Percentiles rank a stretch among this genome's conserved stretches.
Evolutionary conservation across 1,140 invertebrate species (phyloP).

Genomic region (Camponotus vicinus): DNA sequence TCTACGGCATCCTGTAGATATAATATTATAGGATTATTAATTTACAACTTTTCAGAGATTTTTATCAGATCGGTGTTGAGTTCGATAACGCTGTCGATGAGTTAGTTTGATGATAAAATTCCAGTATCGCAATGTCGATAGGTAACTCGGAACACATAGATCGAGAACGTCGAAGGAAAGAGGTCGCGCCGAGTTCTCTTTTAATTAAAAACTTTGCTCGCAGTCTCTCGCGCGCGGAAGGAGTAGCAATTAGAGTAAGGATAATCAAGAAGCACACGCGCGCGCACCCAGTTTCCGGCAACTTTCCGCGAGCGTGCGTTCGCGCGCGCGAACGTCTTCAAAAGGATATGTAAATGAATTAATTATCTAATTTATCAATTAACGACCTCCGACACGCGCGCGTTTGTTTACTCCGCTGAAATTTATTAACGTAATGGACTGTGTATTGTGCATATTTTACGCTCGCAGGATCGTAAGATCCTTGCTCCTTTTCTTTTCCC

Average conservation of each 20-base stretch:
- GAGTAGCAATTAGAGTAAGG: constrained; percentile 71
- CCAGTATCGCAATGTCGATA: background rate
- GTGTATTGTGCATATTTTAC: constrained; percentile 47
- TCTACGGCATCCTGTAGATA: background rate
- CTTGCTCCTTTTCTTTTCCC: background rate
- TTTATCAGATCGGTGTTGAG: background rate
- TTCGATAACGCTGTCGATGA: background rate
- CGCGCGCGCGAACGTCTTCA: constrained; percentile 41
- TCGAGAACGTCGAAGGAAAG: constrained; percentile 31
- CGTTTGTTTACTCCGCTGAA: constrained; percentile 19
- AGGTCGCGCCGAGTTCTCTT: constrained; percentile 35
- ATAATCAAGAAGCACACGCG: constrained; percentile 73
- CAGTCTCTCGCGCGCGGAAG: constrained; percentile 24
- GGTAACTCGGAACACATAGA: constrained; percentile 15
- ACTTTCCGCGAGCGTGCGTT: constrained; percentile 33
- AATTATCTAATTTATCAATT: constrained; percentile 76
- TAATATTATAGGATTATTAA: background rate
- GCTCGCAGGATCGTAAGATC: constrained; percentile 7
- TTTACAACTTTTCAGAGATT: background rate
- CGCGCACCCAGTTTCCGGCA: constrained; percentile 52
- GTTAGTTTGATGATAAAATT: constrained; percentile 2
- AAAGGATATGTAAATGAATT: constrained; percentile 74
- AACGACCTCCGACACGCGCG: constrained; percentile 37
- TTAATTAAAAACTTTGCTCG: constrained; percentile 78
- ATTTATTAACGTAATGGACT: constrained; percentile 50